These are phyloP conservation scores for Gambelia wislizenii DNA, from an alignment of 2,797 vertebrate genomes.

Conservation along the genomic window DNA sequence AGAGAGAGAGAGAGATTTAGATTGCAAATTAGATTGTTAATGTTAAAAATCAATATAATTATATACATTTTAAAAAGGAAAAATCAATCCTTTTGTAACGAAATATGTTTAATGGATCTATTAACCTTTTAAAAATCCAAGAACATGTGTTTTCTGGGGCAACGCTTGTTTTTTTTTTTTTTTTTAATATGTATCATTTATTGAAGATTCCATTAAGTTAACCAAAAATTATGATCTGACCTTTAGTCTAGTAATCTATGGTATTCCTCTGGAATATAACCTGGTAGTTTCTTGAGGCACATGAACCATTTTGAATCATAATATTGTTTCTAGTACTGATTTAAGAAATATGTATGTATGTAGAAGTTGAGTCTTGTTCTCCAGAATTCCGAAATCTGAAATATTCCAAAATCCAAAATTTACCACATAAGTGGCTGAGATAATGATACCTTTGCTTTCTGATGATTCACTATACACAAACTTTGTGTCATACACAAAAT, in stretches of 20 bases:
- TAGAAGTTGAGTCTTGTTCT: too few species aligned
- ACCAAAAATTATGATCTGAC: background rate
- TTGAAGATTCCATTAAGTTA: background rate
- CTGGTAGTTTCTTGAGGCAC: background rate
- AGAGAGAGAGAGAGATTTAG: too few species aligned
- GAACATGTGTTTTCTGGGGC: background rate
- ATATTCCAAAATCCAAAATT: too few species aligned
- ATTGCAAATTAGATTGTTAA: too few species aligned
- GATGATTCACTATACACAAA: too few species aligned
- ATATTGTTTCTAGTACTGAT: background rate
- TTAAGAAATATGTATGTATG: background rate
- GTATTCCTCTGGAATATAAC: background rate
- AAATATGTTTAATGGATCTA: background rate
- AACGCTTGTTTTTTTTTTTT: background rate
- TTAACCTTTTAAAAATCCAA: background rate
- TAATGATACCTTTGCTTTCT: too few species aligned
- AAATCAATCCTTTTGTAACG: background rate
- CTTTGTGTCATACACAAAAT: too few species aligned
- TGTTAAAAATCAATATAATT: too few species aligned
- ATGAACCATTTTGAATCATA: background rate
- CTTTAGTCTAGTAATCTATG: background rate
- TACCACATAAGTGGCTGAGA: too few species aligned
- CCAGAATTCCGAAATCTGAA: too few species aligned
- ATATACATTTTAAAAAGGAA: too few species aligned
- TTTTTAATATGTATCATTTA: background rate